These are phyloP conservation scores for Equus quagga DNA, from an alignment of 2,113 vertebrate genomes.

Conservation along the genomic window DNA sequence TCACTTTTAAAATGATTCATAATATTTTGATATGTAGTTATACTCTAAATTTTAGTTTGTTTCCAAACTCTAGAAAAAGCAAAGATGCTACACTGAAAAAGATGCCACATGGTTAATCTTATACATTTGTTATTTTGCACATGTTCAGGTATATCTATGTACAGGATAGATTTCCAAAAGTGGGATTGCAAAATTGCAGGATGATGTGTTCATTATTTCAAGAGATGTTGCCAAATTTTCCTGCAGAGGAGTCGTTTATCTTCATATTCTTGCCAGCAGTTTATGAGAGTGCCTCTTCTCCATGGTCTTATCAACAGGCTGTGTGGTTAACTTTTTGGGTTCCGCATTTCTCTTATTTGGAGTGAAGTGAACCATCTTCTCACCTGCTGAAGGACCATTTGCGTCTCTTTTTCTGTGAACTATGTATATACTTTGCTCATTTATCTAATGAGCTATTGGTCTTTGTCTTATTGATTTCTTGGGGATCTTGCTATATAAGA, in stretches of 20 bases:
- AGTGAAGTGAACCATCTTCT: background rate
- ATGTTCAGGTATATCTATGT: background rate
- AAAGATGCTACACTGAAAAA: background rate
- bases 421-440: background rate
- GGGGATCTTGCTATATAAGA: background rate
- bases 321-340: background rate
- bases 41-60: background rate
- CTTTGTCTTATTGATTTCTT: background rate
- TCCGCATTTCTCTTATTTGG: background rate
- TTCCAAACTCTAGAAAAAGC: background rate
- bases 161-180: background rate
- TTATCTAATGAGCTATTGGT: background rate
- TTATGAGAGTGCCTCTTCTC: background rate
- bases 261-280: background rate
- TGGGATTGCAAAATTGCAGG: background rate
- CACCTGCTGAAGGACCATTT: background rate
- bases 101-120: background rate
- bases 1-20: background rate
- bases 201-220: background rate
- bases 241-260: background rate
- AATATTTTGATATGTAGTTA: background rate
- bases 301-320: background rate
- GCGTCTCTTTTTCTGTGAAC: background rate
- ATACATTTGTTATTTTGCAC: background rate
- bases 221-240: background rate